Conservation (phyloP, 2,113 vertebrate genomes). For the Psephotus haematonotus region DNA sequence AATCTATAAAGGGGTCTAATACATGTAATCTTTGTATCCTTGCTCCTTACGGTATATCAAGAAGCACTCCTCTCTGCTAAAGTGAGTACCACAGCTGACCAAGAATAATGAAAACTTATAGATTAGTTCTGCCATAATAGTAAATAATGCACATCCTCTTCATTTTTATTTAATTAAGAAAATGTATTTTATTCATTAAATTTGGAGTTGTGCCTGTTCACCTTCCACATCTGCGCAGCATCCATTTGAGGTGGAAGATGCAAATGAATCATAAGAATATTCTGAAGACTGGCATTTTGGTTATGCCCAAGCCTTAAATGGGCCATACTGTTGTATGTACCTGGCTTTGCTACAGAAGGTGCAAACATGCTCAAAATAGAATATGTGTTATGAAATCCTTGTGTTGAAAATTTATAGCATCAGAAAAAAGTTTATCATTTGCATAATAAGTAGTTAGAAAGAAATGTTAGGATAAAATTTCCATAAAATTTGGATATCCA, state of each 20-base stretch:
- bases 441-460: background rate
- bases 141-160: constrained; percentile 52
- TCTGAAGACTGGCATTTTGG: background rate
- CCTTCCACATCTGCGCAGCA: background rate
- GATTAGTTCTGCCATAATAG: background rate
- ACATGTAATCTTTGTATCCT: background rate
- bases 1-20: background rate
- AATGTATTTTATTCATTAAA: constrained; percentile 49
- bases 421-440: background rate
- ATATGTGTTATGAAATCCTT: background rate
- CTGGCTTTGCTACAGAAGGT: background rate
- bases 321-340: background rate
- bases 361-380: constrained; percentile 7
- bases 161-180: constrained; percentile 59
- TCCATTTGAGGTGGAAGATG: background rate
- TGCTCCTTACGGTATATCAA: background rate
- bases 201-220: background rate
- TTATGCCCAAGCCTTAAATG: background rate
- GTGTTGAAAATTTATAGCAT: background rate
- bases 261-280: background rate
- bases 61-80: background rate
- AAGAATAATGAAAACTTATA: background rate
- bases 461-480: background rate
- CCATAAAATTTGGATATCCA: background rate
- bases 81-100: background rate